Percentiles rank a stretch among this genome's conserved stretches.
Evolutionary conservation across 2,797 vertebrate species (phyloP).

Genomic region (Australoheros facetus): DNA sequence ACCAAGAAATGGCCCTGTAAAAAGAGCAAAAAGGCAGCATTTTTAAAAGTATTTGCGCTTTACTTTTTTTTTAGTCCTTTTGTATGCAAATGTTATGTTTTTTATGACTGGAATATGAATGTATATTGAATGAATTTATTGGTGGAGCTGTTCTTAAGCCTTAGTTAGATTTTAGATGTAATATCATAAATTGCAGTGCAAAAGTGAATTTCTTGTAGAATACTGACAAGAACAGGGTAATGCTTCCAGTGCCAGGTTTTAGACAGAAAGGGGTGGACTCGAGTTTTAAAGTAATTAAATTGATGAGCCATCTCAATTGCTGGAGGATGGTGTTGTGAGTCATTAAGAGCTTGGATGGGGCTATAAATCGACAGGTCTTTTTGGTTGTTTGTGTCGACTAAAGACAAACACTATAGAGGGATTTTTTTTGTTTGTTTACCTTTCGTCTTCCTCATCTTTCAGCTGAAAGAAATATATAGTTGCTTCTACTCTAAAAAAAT

Average conservation of each 20-base stretch:
- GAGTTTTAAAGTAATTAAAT: slow-evolving; percentile 75
- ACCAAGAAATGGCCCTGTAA: not conserved
- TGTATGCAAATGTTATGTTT: not conserved
- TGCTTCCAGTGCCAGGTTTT: slow-evolving; percentile 40
- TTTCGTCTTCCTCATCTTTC: not conserved
- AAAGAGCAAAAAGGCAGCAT: too few species aligned
- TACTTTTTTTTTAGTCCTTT: not conserved
- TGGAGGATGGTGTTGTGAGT: slow-evolving; percentile 62
- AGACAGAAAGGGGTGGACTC: slow-evolving; percentile 53
- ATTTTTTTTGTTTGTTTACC: slow-evolving; percentile 16
- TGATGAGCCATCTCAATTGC: slow-evolving; percentile 69
- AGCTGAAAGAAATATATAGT: not conserved
- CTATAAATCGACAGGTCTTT: slow-evolving; percentile 64
- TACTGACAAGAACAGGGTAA: slow-evolving; percentile 55
- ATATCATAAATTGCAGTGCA: slow-evolving; percentile 12
- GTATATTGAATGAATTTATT: not conserved
- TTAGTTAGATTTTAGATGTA: slow-evolving; percentile 29
- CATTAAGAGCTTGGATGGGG: slow-evolving; percentile 62
- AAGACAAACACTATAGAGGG: slow-evolving; percentile 51
- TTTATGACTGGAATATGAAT: not conserved
- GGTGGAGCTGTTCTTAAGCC: not conserved
- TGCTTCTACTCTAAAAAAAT: not conserved
- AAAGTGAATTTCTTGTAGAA: slow-evolving; percentile 42
- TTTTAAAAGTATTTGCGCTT: not conserved
- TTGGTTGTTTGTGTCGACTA: slow-evolving; percentile 47